Base-by-base conservation (phyloP, 64 coral and sea anemone genomes). In the Actinia equina region DNA sequence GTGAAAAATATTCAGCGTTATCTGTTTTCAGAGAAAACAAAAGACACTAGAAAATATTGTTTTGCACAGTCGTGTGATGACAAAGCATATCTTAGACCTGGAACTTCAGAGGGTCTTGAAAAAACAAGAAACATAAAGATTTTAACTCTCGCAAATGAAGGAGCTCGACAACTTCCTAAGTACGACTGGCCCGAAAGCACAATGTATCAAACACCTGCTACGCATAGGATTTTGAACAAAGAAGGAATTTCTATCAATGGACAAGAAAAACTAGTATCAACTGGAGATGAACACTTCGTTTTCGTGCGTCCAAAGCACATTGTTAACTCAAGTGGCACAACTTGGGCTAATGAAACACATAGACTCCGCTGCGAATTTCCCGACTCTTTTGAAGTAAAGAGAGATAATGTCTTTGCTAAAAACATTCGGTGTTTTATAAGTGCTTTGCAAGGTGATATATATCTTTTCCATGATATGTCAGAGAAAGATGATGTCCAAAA, bases 171-270 rank as follows among this genome's bases (percentile, higher is more conserved):
- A 61, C 43, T 83, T 15, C 88, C 88, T 8, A 89, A 89, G 44
- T 89, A 89, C 46, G 88, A 83, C 52, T 89, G 88, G 88, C 88
- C 88, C 51, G 88, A 89, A 67, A 89, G 61, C n/a, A 59, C 27
- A 44, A 54, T 89, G 16, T 89, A 89, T 41, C 41, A 60, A 20
- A 89, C 88, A 18, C 88, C 89, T 49, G 15, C 89, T 7, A 65
- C 89, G 26, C 82, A 90, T 22, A 67, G 81, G 71, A 77, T 79
- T 69, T 45, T 89, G 13, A n/a, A 53, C 57, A 89, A 89, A 84
- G 83, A 43, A 41, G 44, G 45, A n/a, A n/a, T n/a, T 84, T 42
- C 49, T 37, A 26, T 53, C 70, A 18, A 77, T 77, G 64, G 64
- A 20, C 5, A 3, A 71, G 85, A 86, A 49, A 67, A 71, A 44